Percentiles rank a stretch among this genome's conserved stretches.
phyloP scores from a whole-genome alignment of 1,140 invertebrate species.

The Lysiphlebus fabarum region DNA sequence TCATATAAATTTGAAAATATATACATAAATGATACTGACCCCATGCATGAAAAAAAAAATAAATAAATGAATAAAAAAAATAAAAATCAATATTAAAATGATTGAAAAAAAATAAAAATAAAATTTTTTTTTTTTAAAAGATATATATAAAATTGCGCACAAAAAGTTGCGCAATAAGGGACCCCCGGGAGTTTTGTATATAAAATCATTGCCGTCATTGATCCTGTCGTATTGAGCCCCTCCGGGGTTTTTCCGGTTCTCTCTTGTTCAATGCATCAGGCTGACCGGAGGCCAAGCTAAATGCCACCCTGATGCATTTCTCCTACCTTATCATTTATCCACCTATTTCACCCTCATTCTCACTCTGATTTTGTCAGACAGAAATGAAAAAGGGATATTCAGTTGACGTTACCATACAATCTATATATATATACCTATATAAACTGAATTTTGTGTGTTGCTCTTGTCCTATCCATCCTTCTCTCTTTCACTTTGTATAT shows the following conservation, averaged over 20 bases:
- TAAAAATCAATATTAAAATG: not conserved
- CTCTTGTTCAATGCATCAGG: constrained; percentile 10
- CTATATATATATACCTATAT: no score
- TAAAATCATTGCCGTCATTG: constrained; percentile 47
- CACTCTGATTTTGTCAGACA: constrained; percentile 25
- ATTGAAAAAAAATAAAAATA: not conserved
- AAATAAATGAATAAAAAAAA: no score
- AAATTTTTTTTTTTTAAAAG: constrained; percentile 3
- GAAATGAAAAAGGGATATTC: not conserved
- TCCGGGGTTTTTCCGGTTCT: constrained; percentile 26
- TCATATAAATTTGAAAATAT: no score
- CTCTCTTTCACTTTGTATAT: constrained; percentile 20
- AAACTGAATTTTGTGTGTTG: not conserved
- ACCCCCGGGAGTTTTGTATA: constrained; percentile 17
- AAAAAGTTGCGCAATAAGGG: constrained; percentile 12
- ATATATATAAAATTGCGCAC: constrained; percentile 6
- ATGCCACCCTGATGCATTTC: constrained; percentile 6
- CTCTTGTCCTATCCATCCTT: constrained; percentile 30
- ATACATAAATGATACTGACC: no score
- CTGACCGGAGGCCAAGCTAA: constrained; percentile 17
- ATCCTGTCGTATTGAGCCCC: constrained; percentile 30
- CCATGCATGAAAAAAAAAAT: no score
- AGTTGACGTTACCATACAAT: not conserved
- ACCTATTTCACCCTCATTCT: constrained; percentile 24
- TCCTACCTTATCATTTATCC: constrained; percentile 20